Evolutionary conservation across 1,140 invertebrate genomes (phyloP).

Genomic region (Drosophila oshimai): DNA sequence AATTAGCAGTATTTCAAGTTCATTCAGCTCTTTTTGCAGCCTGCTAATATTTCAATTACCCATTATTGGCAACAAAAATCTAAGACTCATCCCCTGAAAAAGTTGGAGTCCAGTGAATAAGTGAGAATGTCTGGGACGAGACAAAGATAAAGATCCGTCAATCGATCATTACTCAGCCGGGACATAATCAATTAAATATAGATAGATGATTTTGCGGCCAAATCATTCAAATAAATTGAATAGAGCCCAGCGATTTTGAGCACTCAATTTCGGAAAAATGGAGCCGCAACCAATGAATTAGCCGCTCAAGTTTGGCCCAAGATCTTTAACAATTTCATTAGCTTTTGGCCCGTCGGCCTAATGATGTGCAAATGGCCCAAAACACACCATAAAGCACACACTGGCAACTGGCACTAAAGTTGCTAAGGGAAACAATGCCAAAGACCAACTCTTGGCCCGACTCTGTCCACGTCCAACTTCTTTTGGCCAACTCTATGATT

Average conservation of each 20-base stretch:
- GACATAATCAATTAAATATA: constrained; percentile 34
- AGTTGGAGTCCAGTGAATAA: constrained; percentile 12
- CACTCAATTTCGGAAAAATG: constrained; percentile 25
- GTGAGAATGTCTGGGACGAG: constrained; percentile 24
- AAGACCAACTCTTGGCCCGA: constrained; percentile 5
- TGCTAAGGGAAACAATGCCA: constrained; percentile 5
- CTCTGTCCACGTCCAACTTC: constrained; percentile 31
- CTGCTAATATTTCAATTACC: constrained; percentile 19
- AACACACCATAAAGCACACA: constrained; percentile 42
- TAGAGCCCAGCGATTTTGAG: constrained; percentile 16
- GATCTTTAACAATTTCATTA: constrained; percentile 50
- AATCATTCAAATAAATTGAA: constrained; percentile 45
- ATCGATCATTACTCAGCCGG: constrained; percentile 39
- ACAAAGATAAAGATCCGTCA: constrained; percentile 35
- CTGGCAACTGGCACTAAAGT: constrained; percentile 33
- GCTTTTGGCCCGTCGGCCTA: constrained; percentile 29
- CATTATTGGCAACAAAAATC: background rate
- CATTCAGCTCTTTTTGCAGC: background rate
- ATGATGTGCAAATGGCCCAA: constrained; percentile 45
- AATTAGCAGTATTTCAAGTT: constrained; percentile 6
- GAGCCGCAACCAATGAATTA: constrained; percentile 29
- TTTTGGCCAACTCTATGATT: constrained; percentile 52
- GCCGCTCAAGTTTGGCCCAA: constrained; percentile 5
- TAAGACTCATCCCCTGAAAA: background rate
- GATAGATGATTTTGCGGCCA: constrained; percentile 33